Evolutionary conservation across 2,113 vertebrate genomes (phyloP).

Genomic region (Podarcis raffonei): DNA sequence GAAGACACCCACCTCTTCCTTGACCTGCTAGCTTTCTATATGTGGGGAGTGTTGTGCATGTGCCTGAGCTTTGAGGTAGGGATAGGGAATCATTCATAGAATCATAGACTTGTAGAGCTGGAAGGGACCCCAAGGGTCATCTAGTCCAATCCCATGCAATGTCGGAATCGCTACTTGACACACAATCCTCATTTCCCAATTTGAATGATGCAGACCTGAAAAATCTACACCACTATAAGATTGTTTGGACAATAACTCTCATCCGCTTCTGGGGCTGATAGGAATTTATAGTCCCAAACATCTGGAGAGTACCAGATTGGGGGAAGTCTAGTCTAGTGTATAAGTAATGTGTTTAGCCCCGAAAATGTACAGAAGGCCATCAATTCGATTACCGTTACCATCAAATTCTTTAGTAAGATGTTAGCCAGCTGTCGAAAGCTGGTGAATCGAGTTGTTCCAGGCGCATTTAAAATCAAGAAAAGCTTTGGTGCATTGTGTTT

Average conservation of each 20-base stretch:
- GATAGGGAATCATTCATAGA: not conserved
- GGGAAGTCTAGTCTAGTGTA: too few species aligned
- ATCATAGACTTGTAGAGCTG: not conserved
- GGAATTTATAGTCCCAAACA: too few species aligned
- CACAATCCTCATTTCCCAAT: not conserved
- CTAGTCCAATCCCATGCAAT: too few species aligned
- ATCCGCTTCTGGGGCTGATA: too few species aligned
- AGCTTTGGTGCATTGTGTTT: not conserved
- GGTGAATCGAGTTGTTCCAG: not conserved
- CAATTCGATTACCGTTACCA: not conserved
- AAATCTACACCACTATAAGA: not conserved
- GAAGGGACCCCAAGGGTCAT: too few species aligned
- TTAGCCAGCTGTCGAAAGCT: not conserved
- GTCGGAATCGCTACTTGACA: not conserved
- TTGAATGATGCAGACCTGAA: not conserved
- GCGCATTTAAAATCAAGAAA: slow-evolving; percentile 12
- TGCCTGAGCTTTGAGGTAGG: not conserved
- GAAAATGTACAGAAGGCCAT: not conserved
- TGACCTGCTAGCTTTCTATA: not conserved
- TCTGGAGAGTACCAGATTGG: too few species aligned
- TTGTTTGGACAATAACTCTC: not conserved
- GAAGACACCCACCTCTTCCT: not conserved
- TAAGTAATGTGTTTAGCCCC: not conserved
- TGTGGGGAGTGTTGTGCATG: too few species aligned
- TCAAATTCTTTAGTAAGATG: not conserved